Evolutionary conservation across 2,888 invertebrate species (phyloP).

Genomic region (Philereme transversata): DNA sequence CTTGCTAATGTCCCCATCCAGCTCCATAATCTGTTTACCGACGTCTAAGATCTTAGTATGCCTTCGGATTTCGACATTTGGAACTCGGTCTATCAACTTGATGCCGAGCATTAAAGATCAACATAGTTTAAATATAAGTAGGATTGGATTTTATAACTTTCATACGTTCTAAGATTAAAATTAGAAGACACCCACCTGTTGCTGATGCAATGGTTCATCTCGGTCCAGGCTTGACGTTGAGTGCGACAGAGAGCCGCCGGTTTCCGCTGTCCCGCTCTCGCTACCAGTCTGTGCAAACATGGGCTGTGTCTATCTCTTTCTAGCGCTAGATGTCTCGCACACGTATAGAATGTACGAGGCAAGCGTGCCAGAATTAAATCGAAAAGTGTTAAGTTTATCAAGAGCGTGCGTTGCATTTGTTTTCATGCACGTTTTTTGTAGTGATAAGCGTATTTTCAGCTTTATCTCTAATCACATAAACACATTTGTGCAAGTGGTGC

Average conservation of each 20-base stretch:
- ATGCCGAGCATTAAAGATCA: no score
- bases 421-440: slow-evolving; percentile 13
- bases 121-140: not conserved
- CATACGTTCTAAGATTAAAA: not conserved
- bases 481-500: no score
- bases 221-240: slow-evolving; percentile 95
- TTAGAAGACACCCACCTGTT: slow-evolving; percentile 70
- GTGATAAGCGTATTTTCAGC: slow-evolving; percentile 14
- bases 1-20: no score
- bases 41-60: no score
- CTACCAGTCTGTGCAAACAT: slow-evolving; percentile 75
- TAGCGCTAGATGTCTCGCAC: slow-evolving; percentile 49
- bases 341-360: slow-evolving; percentile 22
- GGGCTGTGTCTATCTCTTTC: slow-evolving; percentile 53
- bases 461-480: not conserved
- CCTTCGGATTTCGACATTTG: no score
- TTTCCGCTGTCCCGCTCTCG: slow-evolving; percentile 84
- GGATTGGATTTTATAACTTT: not conserved
- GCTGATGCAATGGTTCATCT: slow-evolving; percentile 87
- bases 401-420: slow-evolving; percentile 23
- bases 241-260: slow-evolving; percentile 88
- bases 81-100: no score
- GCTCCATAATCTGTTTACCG: no score
- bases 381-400: slow-evolving; percentile 27
- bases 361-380: slow-evolving; percentile 36